Evolutionary conservation across 2,888 invertebrate species (phyloP), one percentile per base, ranked within the genome.

Genomic region (Rotaria magnacalcarata): DNA sequence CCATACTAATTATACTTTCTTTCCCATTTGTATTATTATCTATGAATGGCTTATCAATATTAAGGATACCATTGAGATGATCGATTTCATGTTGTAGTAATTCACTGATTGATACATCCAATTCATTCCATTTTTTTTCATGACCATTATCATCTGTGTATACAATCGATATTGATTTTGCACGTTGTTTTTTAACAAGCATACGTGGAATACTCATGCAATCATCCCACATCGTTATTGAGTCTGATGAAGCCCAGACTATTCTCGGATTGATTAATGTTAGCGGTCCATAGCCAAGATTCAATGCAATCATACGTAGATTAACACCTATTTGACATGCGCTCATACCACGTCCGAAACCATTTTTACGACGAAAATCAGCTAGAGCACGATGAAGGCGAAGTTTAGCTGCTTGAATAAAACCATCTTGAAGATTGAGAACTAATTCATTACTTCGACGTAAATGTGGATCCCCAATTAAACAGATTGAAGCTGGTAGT

Each of bases 201-300:
- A 80, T 21, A 47, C n/a, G 47, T 47, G 80, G 80, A 80, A 80
- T 80, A 80, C 80, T 80, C 80, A 80, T 80, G 19, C 80, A 80
- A 47, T 80, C 80, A 47, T 80, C 80, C 80, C 80, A 80, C 80
- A 80, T 47, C n/a, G 80, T 80, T 47, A 80, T 80, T 14, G 2
- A 24, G 47, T 80, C 80, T 80, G 47, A 24, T 43, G 80, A 80
- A 11, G 43, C n/a, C 80, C 80, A 80, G 0, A 10, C 19, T n/a
- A 80, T 80, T 24, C 47, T 24, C 47, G 80, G 80, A 80, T 80
- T 80, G 10, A 80, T 80, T n/a, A 80, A 14, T 47, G 47, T 80
- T 47, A 80, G n/a, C n/a, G 80, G 47, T 47, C 80, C 80, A 80
- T 80, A 47, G n/a, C 80, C 80, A 80, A 80, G 80, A n/a, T 80